Conservation (phyloP, 2,113 vertebrate genomes). For the Pterocles burchelli region DNA sequence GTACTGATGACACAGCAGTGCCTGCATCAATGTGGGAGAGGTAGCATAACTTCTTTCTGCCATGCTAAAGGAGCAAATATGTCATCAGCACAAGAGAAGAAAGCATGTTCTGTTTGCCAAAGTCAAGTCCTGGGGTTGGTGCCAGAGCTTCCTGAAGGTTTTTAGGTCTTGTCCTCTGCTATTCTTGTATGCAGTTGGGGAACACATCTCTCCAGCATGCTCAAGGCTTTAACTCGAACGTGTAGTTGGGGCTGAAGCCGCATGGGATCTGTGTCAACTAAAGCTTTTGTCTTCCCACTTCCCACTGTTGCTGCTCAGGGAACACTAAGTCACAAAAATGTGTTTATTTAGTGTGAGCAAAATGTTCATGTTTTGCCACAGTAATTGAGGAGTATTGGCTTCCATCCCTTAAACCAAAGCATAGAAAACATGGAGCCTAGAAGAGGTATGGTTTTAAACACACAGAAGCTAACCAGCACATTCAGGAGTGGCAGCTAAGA, state of each 20-base stretch:
- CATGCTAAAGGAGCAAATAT: not conserved
- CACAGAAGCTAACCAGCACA: not conserved
- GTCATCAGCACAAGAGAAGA: not conserved
- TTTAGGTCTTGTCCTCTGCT: not conserved
- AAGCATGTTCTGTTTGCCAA: fast-evolving
- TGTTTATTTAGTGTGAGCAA: not conserved
- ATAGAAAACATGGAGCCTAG: not conserved
- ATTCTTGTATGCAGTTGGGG: not conserved
- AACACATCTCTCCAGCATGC: not conserved
- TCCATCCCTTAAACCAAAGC: not conserved
- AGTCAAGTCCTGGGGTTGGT: not conserved
- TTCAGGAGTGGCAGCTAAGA: not conserved
- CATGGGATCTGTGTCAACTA: not conserved
- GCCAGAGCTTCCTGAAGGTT: not conserved
- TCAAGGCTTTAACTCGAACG: not conserved
- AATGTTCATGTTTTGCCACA: not conserved
- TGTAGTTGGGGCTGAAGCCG: not conserved
- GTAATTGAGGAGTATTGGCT: not conserved
- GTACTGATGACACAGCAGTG: not conserved
- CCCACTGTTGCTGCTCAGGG: not conserved
- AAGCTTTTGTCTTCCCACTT: not conserved
- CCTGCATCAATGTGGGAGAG: not conserved
- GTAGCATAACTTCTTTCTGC: not conserved
- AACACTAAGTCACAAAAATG: not conserved
- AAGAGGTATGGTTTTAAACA: not conserved